Evolutionary conservation across 2,888 invertebrate species (phyloP).

Genomic region (Chrysina gloriosa): DNA sequence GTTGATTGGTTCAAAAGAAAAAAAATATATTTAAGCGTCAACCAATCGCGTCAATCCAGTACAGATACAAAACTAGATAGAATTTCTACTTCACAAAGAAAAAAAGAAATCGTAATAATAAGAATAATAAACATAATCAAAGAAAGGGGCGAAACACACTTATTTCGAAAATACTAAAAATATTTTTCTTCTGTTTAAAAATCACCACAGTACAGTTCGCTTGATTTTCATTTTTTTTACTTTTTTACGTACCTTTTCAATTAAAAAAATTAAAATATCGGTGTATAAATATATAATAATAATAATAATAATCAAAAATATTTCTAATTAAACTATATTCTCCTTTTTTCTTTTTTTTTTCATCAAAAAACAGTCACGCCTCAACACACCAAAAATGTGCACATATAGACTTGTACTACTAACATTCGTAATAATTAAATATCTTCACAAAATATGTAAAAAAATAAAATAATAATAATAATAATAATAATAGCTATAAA

Average conservation of each 20-base stretch:
- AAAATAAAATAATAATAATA: slow-evolving; percentile 67
- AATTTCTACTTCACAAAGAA: slow-evolving; percentile 58
- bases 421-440: slow-evolving; percentile 67
- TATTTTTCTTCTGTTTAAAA: slow-evolving; percentile 62
- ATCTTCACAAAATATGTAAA: slow-evolving; percentile 68
- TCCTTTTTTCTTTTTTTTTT: slow-evolving; percentile 13
- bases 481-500: slow-evolving; percentile 65
- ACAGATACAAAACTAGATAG: slow-evolving; percentile 50
- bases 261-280: slow-evolving; percentile 63
- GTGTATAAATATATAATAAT: slow-evolving; percentile 61
- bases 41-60: slow-evolving; percentile 29
- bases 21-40: slow-evolving; percentile 25
- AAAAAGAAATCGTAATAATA: slow-evolving; percentile 48
- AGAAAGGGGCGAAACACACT: too few relatives aligned
- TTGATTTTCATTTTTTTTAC: slow-evolving; percentile 8
- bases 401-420: slow-evolving; percentile 63
- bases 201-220: slow-evolving; percentile 6
- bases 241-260: slow-evolving; percentile 37
- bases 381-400: slow-evolving; percentile 58
- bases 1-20: slow-evolving; percentile 7
- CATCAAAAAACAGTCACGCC: slow-evolving; percentile 62
- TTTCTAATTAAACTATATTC: slow-evolving; percentile 63
- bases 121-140: slow-evolving; percentile 53
- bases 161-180: slow-evolving; percentile 50
- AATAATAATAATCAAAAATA: slow-evolving; percentile 61